These are phyloP conservation scores for Peromyscus aztecus DNA, from an alignment of 2,797 vertebrate species.

Conservation along the genomic window DNA sequence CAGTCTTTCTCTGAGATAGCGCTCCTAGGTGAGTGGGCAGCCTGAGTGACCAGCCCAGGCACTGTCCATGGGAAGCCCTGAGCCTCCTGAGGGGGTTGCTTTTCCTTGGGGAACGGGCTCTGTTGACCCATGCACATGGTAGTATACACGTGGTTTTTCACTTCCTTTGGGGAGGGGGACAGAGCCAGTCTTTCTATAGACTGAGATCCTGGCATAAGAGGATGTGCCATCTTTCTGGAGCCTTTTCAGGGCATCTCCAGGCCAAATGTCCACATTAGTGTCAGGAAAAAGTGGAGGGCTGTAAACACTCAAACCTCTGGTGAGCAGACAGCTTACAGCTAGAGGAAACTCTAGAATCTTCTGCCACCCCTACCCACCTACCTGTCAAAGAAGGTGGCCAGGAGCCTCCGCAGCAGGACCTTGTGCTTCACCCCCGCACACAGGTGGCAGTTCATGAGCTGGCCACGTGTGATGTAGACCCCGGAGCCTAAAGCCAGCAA, in stretches of 20 bases:
- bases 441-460: constrained; percentile 99
- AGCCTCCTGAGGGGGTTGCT: neutral
- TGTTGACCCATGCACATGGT: accelerated
- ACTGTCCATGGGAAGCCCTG: too few relatives aligned
- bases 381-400: constrained; percentile 99
- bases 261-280: accelerated
- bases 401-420: constrained; percentile 95
- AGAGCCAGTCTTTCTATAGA: neutral
- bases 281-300: neutral
- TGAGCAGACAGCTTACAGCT: accelerated
- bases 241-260: accelerated
- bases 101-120: neutral
- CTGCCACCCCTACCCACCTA: constrained; percentile 79
- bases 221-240: accelerated
- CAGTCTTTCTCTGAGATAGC: neutral
- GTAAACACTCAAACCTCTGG: neutral
- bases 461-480: constrained; percentile 98
- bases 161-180: neutral
- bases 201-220: too few relatives aligned
- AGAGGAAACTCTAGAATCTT: accelerated
- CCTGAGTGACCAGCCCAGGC: neutral
- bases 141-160: accelerated
- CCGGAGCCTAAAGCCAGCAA: constrained; percentile 91
- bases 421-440: constrained; percentile 99
- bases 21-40: neutral